Conservation (phyloP, 2,113 vertebrate species). For the Corythoichthys haematopterus region DNA sequence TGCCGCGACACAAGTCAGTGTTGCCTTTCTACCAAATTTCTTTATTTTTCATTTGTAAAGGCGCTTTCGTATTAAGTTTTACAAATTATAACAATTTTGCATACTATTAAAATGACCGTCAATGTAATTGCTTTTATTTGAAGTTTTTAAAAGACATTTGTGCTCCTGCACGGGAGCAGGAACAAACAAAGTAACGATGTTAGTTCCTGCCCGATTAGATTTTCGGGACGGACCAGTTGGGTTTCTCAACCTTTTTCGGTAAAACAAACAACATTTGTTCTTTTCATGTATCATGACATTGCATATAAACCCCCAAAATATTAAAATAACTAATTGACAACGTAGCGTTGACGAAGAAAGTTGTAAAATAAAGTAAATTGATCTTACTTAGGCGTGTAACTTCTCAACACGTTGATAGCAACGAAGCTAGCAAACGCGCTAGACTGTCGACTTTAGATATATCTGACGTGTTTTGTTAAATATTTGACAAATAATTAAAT, state of each 20-base stretch:
- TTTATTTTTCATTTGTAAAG: background rate
- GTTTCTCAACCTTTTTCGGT: conserved; percentile 14
- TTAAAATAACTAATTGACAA: accelerated
- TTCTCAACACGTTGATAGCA: background rate
- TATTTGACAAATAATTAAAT: background rate
- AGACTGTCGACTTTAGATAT: conserved; percentile 2
- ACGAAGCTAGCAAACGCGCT: conserved; percentile 3
- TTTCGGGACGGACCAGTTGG: conserved; percentile 18
- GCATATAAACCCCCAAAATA: background rate
- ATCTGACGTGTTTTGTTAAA: background rate
- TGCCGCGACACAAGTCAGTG: too few species aligned
- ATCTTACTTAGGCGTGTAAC: background rate
- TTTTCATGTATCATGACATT: background rate
- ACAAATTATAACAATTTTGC: too few species aligned
- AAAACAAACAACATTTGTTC: background rate
- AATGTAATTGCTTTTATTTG: background rate
- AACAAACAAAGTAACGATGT: background rate
- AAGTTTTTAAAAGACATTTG: background rate
- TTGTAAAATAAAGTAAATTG: background rate
- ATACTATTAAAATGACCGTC: too few species aligned
- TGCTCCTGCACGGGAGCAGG: background rate
- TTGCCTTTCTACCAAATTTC: background rate
- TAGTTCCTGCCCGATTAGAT: conserved; percentile 18
- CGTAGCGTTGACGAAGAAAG: accelerated
- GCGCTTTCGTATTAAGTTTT: too few species aligned